phyloP scores from a whole-genome alignment of 2,113 vertebrate genomes.

The Castor canadensis region DNA sequence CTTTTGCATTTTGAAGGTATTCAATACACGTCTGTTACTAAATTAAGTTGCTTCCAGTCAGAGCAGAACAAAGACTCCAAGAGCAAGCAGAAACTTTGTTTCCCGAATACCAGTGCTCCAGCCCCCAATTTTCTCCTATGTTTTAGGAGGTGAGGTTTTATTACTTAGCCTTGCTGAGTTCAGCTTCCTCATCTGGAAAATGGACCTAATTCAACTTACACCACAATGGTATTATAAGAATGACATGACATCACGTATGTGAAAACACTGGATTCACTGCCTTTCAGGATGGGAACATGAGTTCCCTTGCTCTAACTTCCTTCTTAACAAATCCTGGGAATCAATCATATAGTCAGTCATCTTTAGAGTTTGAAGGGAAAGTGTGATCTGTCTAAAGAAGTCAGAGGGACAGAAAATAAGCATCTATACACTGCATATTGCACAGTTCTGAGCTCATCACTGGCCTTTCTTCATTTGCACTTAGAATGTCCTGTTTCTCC shows the following conservation, averaged over 20 bases:
- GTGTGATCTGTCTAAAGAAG: background rate
- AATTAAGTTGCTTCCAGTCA: background rate
- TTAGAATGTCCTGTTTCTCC: background rate
- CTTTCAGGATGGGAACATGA: background rate
- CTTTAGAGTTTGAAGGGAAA: background rate
- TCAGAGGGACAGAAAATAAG: background rate
- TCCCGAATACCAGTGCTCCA: background rate
- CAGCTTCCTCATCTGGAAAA: slow-evolving; percentile 6
- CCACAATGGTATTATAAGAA: background rate
- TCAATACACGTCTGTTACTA: background rate
- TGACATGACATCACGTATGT: background rate
- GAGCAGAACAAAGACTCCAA: background rate
- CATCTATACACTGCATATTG: background rate
- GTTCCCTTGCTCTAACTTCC: background rate
- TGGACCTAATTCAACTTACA: background rate
- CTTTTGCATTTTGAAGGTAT: background rate
- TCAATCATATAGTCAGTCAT: too few relatives aligned
- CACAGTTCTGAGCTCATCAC: background rate
- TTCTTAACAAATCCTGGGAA: background rate
- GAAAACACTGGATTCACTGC: too few relatives aligned
- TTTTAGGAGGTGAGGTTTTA: background rate
- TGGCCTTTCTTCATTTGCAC: background rate
- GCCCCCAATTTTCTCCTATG: background rate
- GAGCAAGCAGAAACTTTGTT: background rate
- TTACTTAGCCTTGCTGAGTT: background rate